Evolutionary conservation across 2,113 vertebrate genomes (phyloP).

Genomic region (Ornithorhynchus anatinus): DNA sequence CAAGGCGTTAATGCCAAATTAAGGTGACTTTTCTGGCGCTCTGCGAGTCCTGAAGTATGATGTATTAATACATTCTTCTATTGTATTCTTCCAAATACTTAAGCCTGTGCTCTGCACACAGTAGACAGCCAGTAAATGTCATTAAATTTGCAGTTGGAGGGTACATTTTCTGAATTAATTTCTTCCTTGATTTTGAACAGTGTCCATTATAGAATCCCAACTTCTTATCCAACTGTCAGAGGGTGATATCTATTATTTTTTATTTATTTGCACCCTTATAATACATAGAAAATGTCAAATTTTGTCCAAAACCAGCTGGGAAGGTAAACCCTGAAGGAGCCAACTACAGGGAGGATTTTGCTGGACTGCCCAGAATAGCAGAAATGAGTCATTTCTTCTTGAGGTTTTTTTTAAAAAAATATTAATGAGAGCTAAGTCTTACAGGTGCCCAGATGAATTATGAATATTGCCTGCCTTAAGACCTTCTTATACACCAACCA

Average conservation of each 20-base stretch:
- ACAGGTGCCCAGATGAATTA: not conserved
- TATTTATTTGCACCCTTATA: conserved; percentile 27
- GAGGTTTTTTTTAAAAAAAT: not conserved
- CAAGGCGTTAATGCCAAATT: too few species aligned
- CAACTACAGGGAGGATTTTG: conserved; percentile 16
- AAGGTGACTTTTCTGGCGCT: too few species aligned
- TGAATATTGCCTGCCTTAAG: conserved; percentile 36
- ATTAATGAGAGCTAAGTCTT: conserved; percentile 42
- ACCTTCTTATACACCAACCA: not conserved
- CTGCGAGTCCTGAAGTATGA: too few species aligned
- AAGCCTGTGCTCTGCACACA: too few species aligned
- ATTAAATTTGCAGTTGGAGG: too few species aligned
- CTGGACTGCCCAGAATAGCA: conserved; percentile 26
- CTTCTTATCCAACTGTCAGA: conserved; percentile 24
- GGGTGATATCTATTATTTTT: not conserved
- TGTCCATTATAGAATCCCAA: not conserved
- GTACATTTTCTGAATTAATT: conserved; percentile 1
- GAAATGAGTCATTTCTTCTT: conserved; percentile 28
- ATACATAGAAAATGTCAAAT: conserved; percentile 42
- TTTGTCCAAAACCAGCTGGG: conserved; percentile 46
- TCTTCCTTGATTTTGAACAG: conserved; percentile 30
- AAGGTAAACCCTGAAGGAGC: conserved; percentile 34
- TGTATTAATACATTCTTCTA: too few species aligned
- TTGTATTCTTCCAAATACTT: too few species aligned
- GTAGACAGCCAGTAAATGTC: too few species aligned